Evolutionary conservation across 2,113 vertebrate species (phyloP).

Genomic region (Corythornis vintsioides): DNA sequence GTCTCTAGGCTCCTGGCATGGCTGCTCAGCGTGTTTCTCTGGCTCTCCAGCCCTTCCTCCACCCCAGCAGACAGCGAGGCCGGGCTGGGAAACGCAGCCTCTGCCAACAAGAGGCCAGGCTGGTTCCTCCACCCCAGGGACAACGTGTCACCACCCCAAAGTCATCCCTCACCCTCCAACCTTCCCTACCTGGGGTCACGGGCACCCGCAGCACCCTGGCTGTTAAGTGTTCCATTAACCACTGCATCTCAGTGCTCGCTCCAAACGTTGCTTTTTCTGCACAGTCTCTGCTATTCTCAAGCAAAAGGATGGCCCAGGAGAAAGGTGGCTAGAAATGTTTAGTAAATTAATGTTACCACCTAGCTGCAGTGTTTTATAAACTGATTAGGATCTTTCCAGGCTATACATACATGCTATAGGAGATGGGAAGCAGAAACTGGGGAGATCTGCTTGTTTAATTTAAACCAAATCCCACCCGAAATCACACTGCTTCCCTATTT

Average conservation of each 20-base stretch:
- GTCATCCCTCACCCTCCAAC: background rate
- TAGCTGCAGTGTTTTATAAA: background rate
- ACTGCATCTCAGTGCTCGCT: background rate
- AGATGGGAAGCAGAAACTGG: background rate
- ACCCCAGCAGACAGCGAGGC: background rate
- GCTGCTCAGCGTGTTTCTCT: background rate
- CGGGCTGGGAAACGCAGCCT: background rate
- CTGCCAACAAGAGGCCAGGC: accelerated
- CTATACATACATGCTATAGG: accelerated
- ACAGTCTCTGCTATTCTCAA: background rate
- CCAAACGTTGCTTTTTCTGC: background rate
- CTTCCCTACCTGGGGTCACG: accelerated
- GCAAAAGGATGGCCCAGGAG: background rate
- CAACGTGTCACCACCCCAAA: background rate
- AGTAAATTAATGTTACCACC: background rate
- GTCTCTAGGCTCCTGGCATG: background rate
- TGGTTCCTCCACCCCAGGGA: background rate
- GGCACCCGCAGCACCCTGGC: accelerated
- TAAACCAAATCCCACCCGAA: background rate
- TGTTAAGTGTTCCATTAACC: background rate
- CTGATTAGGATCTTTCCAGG: background rate
- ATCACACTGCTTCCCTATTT: accelerated
- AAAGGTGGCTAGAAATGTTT: accelerated
- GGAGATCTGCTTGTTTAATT: background rate
- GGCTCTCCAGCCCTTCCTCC: background rate